A percentile compares a stretch with the other conserved stretches of the same genome.
Evolutionary conservation across 1,140 invertebrate genomes (phyloP).

Genomic region (Pinna nobilis): DNA sequence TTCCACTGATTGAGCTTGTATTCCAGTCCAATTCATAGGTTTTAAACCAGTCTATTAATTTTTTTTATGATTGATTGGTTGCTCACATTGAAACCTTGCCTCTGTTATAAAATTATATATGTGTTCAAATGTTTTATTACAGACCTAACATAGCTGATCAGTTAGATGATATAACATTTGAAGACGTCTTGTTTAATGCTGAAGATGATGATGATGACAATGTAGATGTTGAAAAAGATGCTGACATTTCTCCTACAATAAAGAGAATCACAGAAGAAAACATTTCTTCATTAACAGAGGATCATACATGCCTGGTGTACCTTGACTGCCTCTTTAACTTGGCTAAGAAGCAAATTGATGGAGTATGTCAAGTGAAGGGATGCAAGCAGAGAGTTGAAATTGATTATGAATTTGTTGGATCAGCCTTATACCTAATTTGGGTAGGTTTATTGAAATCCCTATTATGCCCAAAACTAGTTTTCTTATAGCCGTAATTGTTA

Average conservation of each 20-base stretch:
- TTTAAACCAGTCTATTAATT: too few relatives aligned
- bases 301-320: background rate
- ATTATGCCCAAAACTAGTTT: too few relatives aligned
- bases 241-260: background rate
- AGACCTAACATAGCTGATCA: background rate
- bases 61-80: too few relatives aligned
- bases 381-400: background rate
- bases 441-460: too few relatives aligned
- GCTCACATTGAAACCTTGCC: too few relatives aligned
- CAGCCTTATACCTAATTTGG: slow-evolving; percentile 1
- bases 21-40: too few relatives aligned
- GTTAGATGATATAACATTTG: background rate
- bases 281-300: background rate
- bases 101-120: too few relatives aligned
- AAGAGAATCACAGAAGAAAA: background rate
- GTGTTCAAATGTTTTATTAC: background rate
- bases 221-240: background rate
- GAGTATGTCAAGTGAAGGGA: background rate
- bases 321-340: background rate
- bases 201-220: background rate
- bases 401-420: background rate
- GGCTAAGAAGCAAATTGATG: background rate
- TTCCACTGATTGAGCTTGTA: too few relatives aligned
- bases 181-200: background rate
- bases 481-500: too few relatives aligned